Percentiles rank a stretch among this genome's conserved stretches.
phyloP scores from a whole-genome alignment of 2,797 vertebrate genomes.

The Nothura maculosa region DNA sequence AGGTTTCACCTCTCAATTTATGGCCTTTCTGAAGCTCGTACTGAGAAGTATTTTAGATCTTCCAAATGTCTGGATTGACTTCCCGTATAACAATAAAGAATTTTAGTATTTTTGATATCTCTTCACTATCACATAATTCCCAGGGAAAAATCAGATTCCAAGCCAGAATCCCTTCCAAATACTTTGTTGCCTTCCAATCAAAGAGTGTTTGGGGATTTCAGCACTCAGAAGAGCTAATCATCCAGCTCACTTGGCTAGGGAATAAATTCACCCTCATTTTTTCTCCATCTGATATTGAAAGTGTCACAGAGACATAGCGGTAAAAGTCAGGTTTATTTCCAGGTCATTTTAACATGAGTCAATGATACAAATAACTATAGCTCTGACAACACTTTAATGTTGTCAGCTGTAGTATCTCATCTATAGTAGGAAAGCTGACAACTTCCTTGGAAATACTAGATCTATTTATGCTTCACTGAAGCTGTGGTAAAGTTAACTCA shows the following conservation, averaged over 20 bases:
- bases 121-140: background rate
- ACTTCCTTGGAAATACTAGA: background rate
- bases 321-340: slow-evolving; percentile 11
- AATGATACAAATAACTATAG: background rate
- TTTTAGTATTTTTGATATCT: background rate
- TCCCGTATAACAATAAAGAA: background rate
- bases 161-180: background rate
- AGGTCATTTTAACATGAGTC: background rate
- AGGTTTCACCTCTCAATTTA: background rate
- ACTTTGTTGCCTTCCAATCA: background rate
- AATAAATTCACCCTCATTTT: background rate
- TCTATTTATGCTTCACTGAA: background rate
- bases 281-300: background rate
- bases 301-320: background rate
- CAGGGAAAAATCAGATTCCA: background rate
- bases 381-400: background rate
- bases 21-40: background rate
- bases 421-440: background rate
- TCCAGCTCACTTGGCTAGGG: background rate
- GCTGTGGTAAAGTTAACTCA: background rate
- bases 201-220: background rate
- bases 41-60: background rate
- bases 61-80: background rate
- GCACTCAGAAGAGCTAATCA: background rate
- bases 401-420: background rate